Evolutionary conservation across 2,888 invertebrate genomes (phyloP).

Genomic region (Nebria brevicollis): DNA sequence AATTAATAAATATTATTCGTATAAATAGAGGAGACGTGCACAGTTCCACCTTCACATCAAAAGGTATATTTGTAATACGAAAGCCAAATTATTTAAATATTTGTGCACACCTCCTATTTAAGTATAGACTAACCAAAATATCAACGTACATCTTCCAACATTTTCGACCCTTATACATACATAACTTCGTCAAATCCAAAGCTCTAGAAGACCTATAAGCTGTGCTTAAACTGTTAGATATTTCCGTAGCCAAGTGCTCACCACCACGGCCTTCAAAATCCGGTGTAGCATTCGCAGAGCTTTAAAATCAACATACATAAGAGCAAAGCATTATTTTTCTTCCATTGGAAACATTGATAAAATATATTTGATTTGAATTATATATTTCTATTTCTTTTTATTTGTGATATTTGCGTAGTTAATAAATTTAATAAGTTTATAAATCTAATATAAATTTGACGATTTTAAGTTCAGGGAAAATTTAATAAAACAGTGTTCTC

Average conservation of each 20-base stretch:
- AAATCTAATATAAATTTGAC: not conserved
- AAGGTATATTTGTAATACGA: too few species aligned
- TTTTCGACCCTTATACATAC: constrained; percentile 84
- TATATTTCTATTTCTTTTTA: too few species aligned
- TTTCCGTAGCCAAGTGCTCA: constrained; percentile 86
- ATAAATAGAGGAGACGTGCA: not conserved
- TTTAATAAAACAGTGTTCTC: not conserved
- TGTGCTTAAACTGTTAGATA: constrained; percentile 80
- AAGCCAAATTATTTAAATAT: too few species aligned
- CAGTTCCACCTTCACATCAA: too few species aligned
- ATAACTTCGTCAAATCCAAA: constrained; percentile 81
- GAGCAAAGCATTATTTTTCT: too few species aligned
- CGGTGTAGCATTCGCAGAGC: constrained; percentile 97
- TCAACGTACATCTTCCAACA: constrained; percentile 97
- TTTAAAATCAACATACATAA: constrained; percentile 58
- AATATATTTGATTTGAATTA: not conserved
- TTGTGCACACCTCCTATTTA: not conserved
- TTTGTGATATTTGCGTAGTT: too few species aligned
- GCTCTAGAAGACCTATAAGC: constrained; percentile 83
- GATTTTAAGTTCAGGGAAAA: not conserved
- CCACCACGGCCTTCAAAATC: constrained; percentile 97
- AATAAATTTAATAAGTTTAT: too few species aligned
- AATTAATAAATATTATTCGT: not conserved
- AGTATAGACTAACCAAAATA: constrained; percentile 74
- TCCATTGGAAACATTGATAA: not conserved